phyloP scores from a whole-genome alignment of 2,888 invertebrate species.

The Stenotaenia linearis region DNA sequence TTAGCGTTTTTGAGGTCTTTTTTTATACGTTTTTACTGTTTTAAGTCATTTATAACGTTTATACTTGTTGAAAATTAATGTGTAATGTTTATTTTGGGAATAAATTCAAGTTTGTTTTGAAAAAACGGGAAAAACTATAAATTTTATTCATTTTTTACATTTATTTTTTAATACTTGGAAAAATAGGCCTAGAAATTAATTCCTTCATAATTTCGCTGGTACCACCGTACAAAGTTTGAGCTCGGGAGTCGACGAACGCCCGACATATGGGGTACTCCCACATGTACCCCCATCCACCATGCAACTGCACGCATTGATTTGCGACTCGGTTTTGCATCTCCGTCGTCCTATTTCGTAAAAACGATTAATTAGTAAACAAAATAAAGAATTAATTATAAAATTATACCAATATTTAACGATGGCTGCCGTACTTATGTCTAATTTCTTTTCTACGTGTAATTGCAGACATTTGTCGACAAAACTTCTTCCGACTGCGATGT shows the following conservation, averaged over 20 bases:
- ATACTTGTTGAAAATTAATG: too few relatives aligned
- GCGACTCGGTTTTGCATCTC: constrained; percentile 49
- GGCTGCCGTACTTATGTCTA: constrained; percentile 48
- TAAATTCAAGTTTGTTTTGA: too few relatives aligned
- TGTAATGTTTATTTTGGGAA: too few relatives aligned
- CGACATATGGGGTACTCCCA: constrained; percentile 49
- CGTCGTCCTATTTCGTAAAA: constrained; percentile 44
- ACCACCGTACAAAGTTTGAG: constrained; percentile 51
- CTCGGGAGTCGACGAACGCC: constrained; percentile 48
- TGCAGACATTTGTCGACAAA: constrained; percentile 49
- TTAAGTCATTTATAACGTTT: too few relatives aligned
- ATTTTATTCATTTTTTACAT: too few relatives aligned
- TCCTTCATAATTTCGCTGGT: constrained; percentile 52
- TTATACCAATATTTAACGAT: constrained; percentile 50
- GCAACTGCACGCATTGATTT: constrained; percentile 48
- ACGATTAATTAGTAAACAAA: neutral
- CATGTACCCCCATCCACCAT: constrained; percentile 52
- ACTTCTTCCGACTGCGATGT: constrained; percentile 46
- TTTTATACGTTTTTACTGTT: too few relatives aligned
- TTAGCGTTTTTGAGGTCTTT: too few relatives aligned
- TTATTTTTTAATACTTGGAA: constrained; percentile 34
- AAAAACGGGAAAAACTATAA: too few relatives aligned
- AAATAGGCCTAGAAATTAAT: constrained; percentile 47
- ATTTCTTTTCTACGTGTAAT: constrained; percentile 43
- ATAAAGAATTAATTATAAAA: neutral